Evolutionary conservation across 2,113 vertebrate species (phyloP).

Genomic region (Hylia prasina): DNA sequence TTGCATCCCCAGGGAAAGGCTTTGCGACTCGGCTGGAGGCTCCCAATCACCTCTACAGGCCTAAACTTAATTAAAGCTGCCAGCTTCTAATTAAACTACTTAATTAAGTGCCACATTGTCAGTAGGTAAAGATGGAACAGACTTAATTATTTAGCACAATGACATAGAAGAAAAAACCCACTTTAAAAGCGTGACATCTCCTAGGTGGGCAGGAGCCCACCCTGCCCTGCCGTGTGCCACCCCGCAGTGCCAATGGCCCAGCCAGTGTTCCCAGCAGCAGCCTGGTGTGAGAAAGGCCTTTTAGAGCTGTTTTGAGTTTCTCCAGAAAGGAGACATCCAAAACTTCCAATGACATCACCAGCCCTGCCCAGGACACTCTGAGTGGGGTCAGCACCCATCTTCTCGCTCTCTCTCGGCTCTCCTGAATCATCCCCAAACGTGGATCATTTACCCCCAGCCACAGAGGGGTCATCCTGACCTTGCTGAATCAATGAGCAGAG

Average conservation of each 20-base stretch:
- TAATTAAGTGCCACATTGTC: conserved; percentile 64
- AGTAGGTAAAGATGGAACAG: conserved; percentile 51
- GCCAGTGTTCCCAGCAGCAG: neutral
- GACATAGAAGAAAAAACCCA: conserved; percentile 13
- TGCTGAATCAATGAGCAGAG: neutral
- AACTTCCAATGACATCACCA: neutral
- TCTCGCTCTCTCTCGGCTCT: accelerated
- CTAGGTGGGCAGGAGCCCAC: neutral
- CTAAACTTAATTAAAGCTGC: conserved; percentile 70
- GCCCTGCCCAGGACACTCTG: accelerated
- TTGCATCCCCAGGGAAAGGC: neutral
- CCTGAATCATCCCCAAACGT: neutral
- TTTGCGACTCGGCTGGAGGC: neutral
- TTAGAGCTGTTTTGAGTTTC: neutral
- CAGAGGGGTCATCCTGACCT: neutral
- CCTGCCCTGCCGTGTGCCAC: neutral
- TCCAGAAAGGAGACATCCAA: neutral
- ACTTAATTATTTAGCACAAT: conserved; percentile 53
- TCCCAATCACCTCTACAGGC: conserved; percentile 23
- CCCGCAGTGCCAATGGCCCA: accelerated
- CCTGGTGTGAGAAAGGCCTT: neutral
- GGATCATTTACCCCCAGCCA: neutral
- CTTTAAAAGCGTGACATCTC: neutral
- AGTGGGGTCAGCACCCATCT: neutral
- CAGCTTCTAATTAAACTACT: conserved; percentile 71